Base-by-base conservation (phyloP, 2,888 invertebrate species). In the Nyleta sp. region DNA sequence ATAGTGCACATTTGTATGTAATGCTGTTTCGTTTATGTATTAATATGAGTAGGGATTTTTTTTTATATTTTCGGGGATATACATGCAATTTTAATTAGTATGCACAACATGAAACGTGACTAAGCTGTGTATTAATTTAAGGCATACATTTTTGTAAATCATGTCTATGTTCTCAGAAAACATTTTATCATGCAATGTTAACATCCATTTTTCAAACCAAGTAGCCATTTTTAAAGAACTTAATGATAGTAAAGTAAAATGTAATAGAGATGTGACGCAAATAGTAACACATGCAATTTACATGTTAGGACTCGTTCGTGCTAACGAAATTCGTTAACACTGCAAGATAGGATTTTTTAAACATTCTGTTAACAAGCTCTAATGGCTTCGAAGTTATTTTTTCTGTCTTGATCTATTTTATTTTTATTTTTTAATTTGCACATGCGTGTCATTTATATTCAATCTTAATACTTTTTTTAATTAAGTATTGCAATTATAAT, bases 251-350 rank as follows among this genome's bases (percentile, higher is more conserved):
- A 11, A 33, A 46, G 15, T 33, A 40, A 52, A 52, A 52, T 52
- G 17, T 31, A 64, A 64, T 20, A 33, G 10, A 59, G 48, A 35
- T 67, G 28, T 40, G 44, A 44, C 65, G 53, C 42, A 44, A 44
- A 42, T 33, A 44, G 42, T 55, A 42, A 44, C 42, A 7, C 22
- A 17, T 35, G 8, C 33, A 10, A 55, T 67, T 67, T 52, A 22
- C 67, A 67, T 44, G 28, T 53, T 65, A 33, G 35, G 31, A 35
- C 53, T 44, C n/a, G 38, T 33, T 5, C 7, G 67, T 17, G 67
- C 55, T 67, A 67, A 67, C 33, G 42, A 67, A 33, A 38, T 67
- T 67, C 53, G 67, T 67, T 68, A 68, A 57, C 57, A 48, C 55
- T n/a, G 52, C 18, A 40, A 31, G 17, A 11, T 6, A 11, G 22